These are phyloP conservation scores for Bambusicola thoracicus DNA, from an alignment of 2,113 vertebrate genomes.

Conservation along the genomic window DNA sequence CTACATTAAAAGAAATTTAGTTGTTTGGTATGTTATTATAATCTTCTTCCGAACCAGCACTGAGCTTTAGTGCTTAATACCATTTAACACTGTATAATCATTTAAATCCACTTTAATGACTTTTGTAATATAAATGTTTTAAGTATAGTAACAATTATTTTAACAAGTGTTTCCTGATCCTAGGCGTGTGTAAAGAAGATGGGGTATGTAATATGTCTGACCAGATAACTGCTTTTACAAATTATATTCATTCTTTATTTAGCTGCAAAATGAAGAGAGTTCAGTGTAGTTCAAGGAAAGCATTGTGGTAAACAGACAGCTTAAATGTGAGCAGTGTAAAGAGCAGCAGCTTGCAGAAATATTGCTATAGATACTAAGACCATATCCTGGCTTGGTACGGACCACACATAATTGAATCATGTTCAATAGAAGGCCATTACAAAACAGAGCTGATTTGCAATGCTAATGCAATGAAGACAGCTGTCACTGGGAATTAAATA, in stretches of 20 bases:
- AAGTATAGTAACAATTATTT: slow-evolving; percentile 71
- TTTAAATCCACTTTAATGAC: slow-evolving; percentile 72
- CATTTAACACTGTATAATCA: slow-evolving; percentile 32
- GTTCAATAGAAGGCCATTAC: slow-evolving; percentile 86
- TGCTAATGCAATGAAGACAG: slow-evolving; percentile 85
- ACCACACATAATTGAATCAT: slow-evolving; percentile 87
- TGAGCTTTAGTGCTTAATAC: slow-evolving; percentile 9
- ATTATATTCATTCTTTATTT: slow-evolving; percentile 82
- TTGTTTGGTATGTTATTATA: background rate
- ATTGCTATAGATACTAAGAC: slow-evolving; percentile 83
- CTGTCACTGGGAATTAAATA: slow-evolving; percentile 87
- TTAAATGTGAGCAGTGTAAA: slow-evolving; percentile 85
- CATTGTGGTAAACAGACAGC: slow-evolving; percentile 81
- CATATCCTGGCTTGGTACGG: slow-evolving; percentile 75
- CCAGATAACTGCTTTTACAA: slow-evolving; percentile 77
- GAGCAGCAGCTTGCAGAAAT: slow-evolving; percentile 84
- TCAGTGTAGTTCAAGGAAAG: slow-evolving; percentile 84
- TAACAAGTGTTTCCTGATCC: slow-evolving; percentile 77
- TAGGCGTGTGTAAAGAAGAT: slow-evolving; percentile 70
- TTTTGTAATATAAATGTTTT: slow-evolving; percentile 76
- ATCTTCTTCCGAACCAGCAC: slow-evolving; percentile 25
- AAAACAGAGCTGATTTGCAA: slow-evolving; percentile 85
- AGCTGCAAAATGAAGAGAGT: slow-evolving; percentile 77
- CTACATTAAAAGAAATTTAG: background rate
- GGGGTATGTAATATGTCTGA: slow-evolving; percentile 69